A percentile compares a stretch with the other conserved stretches of the same genome.
Conservation (phyloP, 2,888 invertebrate species). For the Drosophila quasianomalipes region DNA sequence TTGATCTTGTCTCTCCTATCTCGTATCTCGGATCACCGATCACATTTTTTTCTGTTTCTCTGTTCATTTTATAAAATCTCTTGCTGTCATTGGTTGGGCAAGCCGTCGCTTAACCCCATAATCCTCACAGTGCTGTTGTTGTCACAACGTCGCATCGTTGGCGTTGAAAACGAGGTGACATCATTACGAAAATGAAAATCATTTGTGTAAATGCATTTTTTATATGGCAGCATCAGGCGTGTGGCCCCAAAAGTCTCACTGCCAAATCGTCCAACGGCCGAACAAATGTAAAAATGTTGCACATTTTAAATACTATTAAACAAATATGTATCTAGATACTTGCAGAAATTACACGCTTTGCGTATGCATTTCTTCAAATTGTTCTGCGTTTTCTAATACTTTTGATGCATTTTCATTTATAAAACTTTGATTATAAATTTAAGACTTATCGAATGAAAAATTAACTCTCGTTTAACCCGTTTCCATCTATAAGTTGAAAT, state of each 20-base stretch:
- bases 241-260: slow-evolving; percentile 24
- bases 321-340: background rate
- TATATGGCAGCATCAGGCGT: slow-evolving; percentile 51
- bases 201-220: slow-evolving; percentile 43
- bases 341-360: background rate
- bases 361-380: background rate
- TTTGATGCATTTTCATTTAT: background rate
- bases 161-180: slow-evolving; percentile 54
- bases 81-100: slow-evolving; percentile 25
- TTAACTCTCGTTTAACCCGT: background rate
- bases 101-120: slow-evolving; percentile 52
- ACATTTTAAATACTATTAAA: slow-evolving; percentile 7
- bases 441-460: background rate
- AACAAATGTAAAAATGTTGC: slow-evolving; percentile 14
- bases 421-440: background rate
- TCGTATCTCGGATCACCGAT: slow-evolving; percentile 2
- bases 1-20: slow-evolving; percentile 14
- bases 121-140: slow-evolving; percentile 53
- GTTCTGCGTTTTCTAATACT: background rate
- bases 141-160: slow-evolving; percentile 24
- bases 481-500: background rate
- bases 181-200: slow-evolving; percentile 59
- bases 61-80: slow-evolving; percentile 19
- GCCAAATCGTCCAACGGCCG: slow-evolving; percentile 36
- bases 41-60: slow-evolving; percentile 3